A percentile compares a stretch with the other conserved stretches of the same genome.
phyloP scores from a whole-genome alignment of 2,113 vertebrate genomes.

The Todiramphus chloris region DNA sequence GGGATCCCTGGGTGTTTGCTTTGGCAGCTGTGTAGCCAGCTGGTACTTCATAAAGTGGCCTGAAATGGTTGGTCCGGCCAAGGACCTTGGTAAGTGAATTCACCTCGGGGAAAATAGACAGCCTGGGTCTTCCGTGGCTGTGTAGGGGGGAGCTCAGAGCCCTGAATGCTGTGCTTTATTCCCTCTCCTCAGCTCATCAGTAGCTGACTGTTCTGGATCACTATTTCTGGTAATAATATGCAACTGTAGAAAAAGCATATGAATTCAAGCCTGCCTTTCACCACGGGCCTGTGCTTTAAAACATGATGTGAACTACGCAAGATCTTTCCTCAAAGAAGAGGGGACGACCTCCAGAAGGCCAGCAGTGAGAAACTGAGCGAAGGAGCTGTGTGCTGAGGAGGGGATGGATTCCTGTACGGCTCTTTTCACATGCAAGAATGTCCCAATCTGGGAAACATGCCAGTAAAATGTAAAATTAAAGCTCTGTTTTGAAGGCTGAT shows the following conservation, averaged over 20 bases:
- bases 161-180: constrained; percentile 41
- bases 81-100: neutral
- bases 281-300: neutral
- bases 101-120: neutral
- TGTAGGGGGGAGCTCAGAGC: neutral
- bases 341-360: constrained; percentile 9
- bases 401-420: constrained; percentile 22
- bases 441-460: constrained; percentile 52
- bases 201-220: constrained; percentile 15
- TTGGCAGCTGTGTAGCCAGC: neutral
- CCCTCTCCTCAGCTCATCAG: neutral
- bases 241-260: neutral
- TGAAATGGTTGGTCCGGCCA: neutral
- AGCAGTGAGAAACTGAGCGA: neutral
- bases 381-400: constrained; percentile 15
- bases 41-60: neutral
- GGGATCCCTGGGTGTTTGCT: neutral
- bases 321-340: neutral
- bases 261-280: neutral
- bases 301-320: neutral
- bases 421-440: constrained; percentile 61
- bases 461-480: constrained; percentile 62
- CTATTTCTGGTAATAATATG: constrained; percentile 53
- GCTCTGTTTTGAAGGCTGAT: constrained; percentile 55
- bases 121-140: neutral